Base-by-base conservation (phyloP, 2,888 invertebrate genomes). In the Notodonta dromedarius region DNA sequence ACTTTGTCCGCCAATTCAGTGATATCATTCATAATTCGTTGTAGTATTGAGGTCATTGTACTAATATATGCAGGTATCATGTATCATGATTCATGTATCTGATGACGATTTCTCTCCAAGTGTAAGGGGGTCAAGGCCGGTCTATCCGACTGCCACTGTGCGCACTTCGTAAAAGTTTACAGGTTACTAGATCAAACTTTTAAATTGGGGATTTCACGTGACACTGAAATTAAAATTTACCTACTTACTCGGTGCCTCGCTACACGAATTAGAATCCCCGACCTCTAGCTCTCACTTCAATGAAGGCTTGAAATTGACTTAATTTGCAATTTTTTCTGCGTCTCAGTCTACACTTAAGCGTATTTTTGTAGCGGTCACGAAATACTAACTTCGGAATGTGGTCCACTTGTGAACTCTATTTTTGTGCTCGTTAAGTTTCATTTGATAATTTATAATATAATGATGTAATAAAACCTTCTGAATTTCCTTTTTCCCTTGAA, bases 121-220 rank as follows among this genome's bases (percentile, higher is more conserved):
- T 61, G 64, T 73, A 89, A 84, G 78, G 80, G 66, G 90, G 93
- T 89, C 93, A 93, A 93, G 93, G 93, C 83, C 87, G 84, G 63
- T 77, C 69, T 77, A 77, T 83, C 78, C 75, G 82, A 82, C 82
- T 81, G 73, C 54, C 54, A 59, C 55, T 60, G 58, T 60, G 46
- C 57, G 59, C 60, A 60, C 60, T 73, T 71, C 59, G 70, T 63
- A 65, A 71, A 70, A 68, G 62, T 77, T 75, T 72, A 73, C 71
- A 61, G 75, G 67, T 78, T 72, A 80, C 71, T 74, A 73, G 70
- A 72, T 76, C 76, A 68, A 65, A 64, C 59, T 63, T 61, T 24
- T 54, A 58, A 58, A 60, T 71, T 57, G 62, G 60, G 55, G 57
- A 50, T 74, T 57, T 58, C 63, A 58, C 64, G 58, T 55, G 50